A percentile compares a stretch with the other conserved stretches of the same genome.
These are phyloP conservation scores for zebrafish (Danio rerio) DNA, from an alignment of 2,113 vertebrate genomes.

Conservation along the genomic window DNA sequence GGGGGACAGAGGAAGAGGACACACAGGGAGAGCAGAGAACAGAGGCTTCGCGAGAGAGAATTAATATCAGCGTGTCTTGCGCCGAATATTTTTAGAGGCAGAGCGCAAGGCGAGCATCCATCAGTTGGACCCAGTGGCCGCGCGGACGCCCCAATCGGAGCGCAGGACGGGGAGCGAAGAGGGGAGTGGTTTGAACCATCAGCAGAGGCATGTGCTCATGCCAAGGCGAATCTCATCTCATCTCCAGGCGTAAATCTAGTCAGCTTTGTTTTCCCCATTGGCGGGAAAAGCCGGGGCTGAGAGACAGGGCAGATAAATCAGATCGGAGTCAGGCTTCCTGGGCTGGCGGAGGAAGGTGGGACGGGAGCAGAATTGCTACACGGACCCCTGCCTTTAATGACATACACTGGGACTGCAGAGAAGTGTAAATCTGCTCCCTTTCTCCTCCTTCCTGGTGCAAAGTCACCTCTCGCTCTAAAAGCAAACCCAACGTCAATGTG, in stretches of 20 bases:
- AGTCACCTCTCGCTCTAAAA: slow-evolving; percentile 62
- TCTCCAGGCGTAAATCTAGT: slow-evolving; percentile 67
- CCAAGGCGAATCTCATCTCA: slow-evolving; percentile 72
- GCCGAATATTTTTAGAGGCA: slow-evolving; percentile 47
- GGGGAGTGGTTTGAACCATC: slow-evolving; percentile 55
- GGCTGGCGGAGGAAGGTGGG: slow-evolving; percentile 69
- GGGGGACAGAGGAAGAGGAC: slow-evolving; percentile 30
- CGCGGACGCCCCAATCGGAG: slow-evolving; percentile 1
- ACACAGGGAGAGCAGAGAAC: slow-evolving; percentile 34
- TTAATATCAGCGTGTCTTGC: slow-evolving; percentile 38
- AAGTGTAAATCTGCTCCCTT: slow-evolving; percentile 68
- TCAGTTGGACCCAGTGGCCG: slow-evolving; percentile 47
- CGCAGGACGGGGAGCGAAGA: neutral
- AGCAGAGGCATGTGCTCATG: slow-evolving; percentile 61
- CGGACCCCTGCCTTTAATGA: slow-evolving; percentile 73
- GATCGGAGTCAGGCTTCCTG: slow-evolving; percentile 59
- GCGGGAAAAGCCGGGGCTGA: slow-evolving; percentile 67
- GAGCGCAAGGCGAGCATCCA: slow-evolving; percentile 47
- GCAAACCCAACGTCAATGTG: neutral
- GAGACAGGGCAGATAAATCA: slow-evolving; percentile 78
- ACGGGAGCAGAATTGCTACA: slow-evolving; percentile 68
- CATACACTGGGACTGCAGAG: slow-evolving; percentile 72
- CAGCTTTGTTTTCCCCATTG: slow-evolving; percentile 63
- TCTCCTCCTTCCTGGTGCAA: slow-evolving; percentile 47
- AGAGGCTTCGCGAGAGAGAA: slow-evolving; percentile 35